Evolutionary conservation across 2,113 vertebrate genomes (phyloP).

Genomic region (Eulemur rufifrons): DNA sequence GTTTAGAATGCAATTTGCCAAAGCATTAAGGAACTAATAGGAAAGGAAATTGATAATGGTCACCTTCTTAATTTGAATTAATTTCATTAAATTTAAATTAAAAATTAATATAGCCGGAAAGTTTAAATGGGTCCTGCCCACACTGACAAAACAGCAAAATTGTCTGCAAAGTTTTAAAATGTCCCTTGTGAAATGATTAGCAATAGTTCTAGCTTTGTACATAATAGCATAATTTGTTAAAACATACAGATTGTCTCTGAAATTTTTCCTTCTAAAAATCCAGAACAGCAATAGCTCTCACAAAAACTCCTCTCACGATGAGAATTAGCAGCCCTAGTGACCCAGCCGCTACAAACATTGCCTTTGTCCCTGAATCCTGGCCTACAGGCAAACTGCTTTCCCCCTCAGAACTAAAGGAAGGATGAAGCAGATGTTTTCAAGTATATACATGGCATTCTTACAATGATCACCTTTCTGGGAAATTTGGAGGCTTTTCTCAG

Average conservation of each 20-base stretch:
- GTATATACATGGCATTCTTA: not conserved
- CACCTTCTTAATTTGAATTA: conserved; percentile 81
- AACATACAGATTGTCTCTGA: conserved; percentile 37
- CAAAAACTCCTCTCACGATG: not conserved
- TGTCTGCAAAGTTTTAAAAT: conserved; percentile 54
- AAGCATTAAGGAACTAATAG: conserved; percentile 80
- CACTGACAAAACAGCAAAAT: conserved; percentile 67
- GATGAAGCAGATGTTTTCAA: conserved; percentile 16
- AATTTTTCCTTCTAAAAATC: conserved; percentile 39
- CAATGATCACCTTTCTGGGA: conserved; percentile 34
- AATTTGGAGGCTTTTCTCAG: conserved; percentile 73
- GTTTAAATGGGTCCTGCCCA: conserved; percentile 57
- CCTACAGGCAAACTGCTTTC: not conserved
- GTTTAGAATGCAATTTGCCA: conserved; percentile 81
- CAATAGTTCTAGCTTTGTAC: conserved; percentile 53
- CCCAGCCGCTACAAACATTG: not conserved
- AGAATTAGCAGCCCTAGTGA: not conserved
- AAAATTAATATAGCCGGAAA: conserved; percentile 74
- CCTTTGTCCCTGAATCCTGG: not conserved
- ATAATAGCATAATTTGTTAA: conserved; percentile 61
- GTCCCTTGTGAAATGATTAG: conserved; percentile 55
- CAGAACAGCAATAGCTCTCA: not conserved
- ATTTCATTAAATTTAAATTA: conserved; percentile 80
- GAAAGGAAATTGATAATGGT: conserved; percentile 77
- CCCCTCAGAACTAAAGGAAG: not conserved